Percentiles rank a stretch among this genome's conserved stretches.
Conservation (phyloP, 2,888 invertebrate genomes). For the Hydraecia micacea region DNA sequence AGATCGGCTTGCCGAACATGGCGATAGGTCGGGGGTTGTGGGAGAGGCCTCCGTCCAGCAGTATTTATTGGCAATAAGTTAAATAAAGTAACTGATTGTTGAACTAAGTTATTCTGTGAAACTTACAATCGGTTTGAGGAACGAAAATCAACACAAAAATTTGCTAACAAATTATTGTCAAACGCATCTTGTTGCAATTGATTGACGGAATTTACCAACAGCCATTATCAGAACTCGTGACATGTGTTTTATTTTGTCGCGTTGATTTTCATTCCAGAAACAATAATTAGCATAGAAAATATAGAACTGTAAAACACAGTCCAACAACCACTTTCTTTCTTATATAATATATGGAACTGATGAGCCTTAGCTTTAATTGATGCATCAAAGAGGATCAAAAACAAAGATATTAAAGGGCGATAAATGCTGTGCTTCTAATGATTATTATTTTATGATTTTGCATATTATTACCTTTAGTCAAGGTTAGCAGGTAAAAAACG, state of each 20-base stretch:
- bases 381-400: background rate
- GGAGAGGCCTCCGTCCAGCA: constrained; percentile 11
- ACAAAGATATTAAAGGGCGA: background rate
- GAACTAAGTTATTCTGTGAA: background rate
- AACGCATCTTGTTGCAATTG: background rate
- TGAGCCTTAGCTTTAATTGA: background rate
- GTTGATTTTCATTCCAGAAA: background rate
- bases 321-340: too few relatives aligned
- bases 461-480: too few relatives aligned
- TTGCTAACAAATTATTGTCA: too few relatives aligned
- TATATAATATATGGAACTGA: background rate
- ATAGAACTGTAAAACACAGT: too few relatives aligned
- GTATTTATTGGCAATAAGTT: constrained; percentile 4
- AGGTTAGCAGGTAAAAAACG: background rate
- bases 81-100: constrained; percentile 1
- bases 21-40: too few relatives aligned
- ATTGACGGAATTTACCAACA: background rate
- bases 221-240: background rate
- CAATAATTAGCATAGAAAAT: background rate
- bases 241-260: background rate
- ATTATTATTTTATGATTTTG: too few relatives aligned
- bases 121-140: background rate
- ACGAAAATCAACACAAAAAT: background rate
- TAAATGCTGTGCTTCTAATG: background rate
- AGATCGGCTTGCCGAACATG: too few relatives aligned